Percentiles rank a stretch among this genome's conserved stretches.
Conservation (phyloP, 2,888 invertebrate genomes). For the Bruchidius siliquastri region DNA sequence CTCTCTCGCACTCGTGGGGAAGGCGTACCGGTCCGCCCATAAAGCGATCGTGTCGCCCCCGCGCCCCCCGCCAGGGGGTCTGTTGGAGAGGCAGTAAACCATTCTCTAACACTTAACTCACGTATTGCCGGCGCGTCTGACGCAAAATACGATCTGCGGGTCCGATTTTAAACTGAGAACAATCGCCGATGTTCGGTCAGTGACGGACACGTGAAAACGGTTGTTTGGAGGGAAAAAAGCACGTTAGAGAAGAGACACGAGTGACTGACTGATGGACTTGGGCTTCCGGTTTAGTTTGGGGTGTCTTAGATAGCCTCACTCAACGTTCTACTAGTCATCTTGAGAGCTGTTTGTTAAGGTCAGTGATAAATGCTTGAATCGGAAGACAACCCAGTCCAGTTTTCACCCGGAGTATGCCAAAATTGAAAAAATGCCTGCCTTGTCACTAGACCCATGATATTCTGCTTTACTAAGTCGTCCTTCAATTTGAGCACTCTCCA, state of each 20-base stretch:
- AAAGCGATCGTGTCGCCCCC: conserved; percentile 43
- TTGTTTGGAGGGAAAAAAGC: background rate
- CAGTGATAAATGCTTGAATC: background rate
- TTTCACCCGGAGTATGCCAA: background rate
- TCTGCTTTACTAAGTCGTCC: background rate
- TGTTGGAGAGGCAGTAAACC: conserved; percentile 45
- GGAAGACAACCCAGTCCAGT: background rate
- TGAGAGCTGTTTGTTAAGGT: background rate
- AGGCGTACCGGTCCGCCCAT: conserved; percentile 45
- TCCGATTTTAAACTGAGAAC: background rate
- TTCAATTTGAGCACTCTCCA: background rate
- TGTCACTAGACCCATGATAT: background rate
- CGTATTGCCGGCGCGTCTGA: conserved; percentile 31
- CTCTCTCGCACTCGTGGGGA: conserved; percentile 29
- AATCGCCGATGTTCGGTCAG: background rate
- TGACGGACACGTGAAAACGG: background rate
- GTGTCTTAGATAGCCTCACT: conserved; percentile 40
- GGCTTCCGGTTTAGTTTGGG: conserved; percentile 45
- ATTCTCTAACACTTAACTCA: conserved; percentile 51
- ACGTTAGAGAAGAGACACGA: background rate
- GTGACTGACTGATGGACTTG: conserved; percentile 45
- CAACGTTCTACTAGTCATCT: conserved; percentile 25
- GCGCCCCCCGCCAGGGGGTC: conserved; percentile 41
- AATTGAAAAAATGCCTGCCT: background rate
- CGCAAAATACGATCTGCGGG: conserved; percentile 24